Base-by-base conservation (phyloP, 2,797 vertebrate species). In the Arvicola amphibius region DNA sequence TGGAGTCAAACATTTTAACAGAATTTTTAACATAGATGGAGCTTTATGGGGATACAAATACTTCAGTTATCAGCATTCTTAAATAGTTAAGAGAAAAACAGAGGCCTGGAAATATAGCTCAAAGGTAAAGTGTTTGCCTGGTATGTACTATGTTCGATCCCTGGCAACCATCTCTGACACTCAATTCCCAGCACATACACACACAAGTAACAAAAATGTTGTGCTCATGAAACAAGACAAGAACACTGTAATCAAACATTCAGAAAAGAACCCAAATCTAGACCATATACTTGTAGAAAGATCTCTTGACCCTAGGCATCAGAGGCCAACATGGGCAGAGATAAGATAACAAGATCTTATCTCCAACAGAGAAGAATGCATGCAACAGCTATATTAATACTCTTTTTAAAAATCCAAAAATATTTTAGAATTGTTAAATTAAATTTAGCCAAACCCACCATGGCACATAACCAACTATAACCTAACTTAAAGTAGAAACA, bases 1-100 rank as follows among this genome's bases (percentile, higher is more conserved):
- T 32, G 12, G 53, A 34, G 51, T 61, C 69, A 78, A 65, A 48
- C 21, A 84, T 46, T 46, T 37, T 16, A 48, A 5, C 69, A 92
- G 11, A 32, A 84, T 37, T 34, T 63, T 84, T 76, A 81, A 81
- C 29, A 81, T 1, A 56, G 48, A 43, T 69, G 12, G 27, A 63
- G 23, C 5, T 63, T 61, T 29, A 23, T 74, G 10, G 16, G 16
- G n/a, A 86, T 77, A 77, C 13, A 94, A 94, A 90, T 89, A 61
- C 56, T 69, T 92, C 19, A 46, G 73, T 83, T 69, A 86, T 85
- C 76, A 61, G 19, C 65, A 48, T 94, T 23, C 16, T 74, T 69
- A 94, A 76, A 21, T 8, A 89, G 19, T 87, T 95, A 87, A 69
- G 27, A 93, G 46, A 43, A 88, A 88, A 88, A 76, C 16, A 76